Conservation (phyloP, 1,140 invertebrate species). For the Agrilus planipennis region DNA sequence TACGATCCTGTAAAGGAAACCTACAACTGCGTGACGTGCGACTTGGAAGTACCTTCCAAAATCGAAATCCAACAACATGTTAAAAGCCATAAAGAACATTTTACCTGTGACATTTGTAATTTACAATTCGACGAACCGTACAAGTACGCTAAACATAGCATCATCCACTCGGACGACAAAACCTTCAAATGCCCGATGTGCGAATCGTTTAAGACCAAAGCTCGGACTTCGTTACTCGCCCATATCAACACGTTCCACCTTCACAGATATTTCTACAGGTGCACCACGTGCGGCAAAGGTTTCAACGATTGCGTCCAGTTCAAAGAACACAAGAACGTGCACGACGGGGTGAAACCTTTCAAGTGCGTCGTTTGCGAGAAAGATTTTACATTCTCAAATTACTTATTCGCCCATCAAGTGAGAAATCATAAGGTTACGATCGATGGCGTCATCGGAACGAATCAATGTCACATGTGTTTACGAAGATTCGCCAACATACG, state of each 20-base stretch:
- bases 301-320: conserved; percentile 30
- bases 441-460: not conserved
- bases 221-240: conserved; percentile 12
- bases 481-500: not conserved
- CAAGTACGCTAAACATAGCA: conserved; percentile 6
- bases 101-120: conserved; percentile 4
- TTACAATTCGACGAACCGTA: not conserved
- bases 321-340: conserved; percentile 45
- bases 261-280: conserved; percentile 29
- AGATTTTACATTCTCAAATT: conserved; percentile 37
- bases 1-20: conserved; percentile 18
- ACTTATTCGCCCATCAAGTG: conserved; percentile 31
- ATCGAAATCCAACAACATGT: conserved; percentile 21
- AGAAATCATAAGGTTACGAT: conserved; percentile 5
- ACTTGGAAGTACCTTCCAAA: conserved; percentile 14
- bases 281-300: conserved; percentile 9
- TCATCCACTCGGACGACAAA: conserved; percentile 5
- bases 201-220: conserved; percentile 3
- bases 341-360: conserved; percentile 44
- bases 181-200: conserved; percentile 9
- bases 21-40: conserved; percentile 22
- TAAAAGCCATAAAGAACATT: conserved; percentile 12
- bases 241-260: conserved; percentile 37
- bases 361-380: conserved; percentile 47
- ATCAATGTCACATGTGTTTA: conserved; percentile 6